Conservation (phyloP, 2,113 vertebrate genomes). For the Danionella cerebrum region DNA sequence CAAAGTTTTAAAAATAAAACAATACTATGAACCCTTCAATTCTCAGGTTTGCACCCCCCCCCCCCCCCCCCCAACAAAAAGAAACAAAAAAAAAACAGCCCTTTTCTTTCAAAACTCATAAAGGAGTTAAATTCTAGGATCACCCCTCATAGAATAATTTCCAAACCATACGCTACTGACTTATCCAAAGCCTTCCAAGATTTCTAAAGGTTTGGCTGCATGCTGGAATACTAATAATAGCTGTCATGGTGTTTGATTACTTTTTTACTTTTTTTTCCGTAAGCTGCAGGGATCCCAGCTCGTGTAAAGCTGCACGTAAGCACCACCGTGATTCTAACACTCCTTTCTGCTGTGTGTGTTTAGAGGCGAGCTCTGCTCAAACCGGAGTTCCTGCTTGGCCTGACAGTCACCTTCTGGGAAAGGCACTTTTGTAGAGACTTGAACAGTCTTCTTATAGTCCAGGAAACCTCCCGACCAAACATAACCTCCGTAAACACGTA, state of each 20-base stretch:
- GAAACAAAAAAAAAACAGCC: neutral
- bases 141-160: neutral
- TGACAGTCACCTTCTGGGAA: neutral
- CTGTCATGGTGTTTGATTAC: neutral
- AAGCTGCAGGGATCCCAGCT: neutral
- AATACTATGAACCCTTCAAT: too few species aligned
- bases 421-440: neutral
- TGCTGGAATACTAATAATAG: neutral
- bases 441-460: neutral
- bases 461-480: neutral
- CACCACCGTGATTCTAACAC: neutral
- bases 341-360: neutral
- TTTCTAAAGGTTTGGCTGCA: neutral
- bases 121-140: neutral
- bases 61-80: too few species aligned
- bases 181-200: neutral
- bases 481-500: too few species aligned
- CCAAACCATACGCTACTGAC: neutral
- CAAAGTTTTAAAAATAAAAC: too few species aligned
- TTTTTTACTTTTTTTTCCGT: constrained; percentile 2
- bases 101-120: neutral
- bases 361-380: neutral
- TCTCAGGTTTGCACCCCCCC: too few species aligned
- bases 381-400: neutral
- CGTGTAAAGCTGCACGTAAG: constrained; percentile 33